Base-by-base conservation (phyloP, 2,797 vertebrate species). In the Takifugu rubripes region DNA sequence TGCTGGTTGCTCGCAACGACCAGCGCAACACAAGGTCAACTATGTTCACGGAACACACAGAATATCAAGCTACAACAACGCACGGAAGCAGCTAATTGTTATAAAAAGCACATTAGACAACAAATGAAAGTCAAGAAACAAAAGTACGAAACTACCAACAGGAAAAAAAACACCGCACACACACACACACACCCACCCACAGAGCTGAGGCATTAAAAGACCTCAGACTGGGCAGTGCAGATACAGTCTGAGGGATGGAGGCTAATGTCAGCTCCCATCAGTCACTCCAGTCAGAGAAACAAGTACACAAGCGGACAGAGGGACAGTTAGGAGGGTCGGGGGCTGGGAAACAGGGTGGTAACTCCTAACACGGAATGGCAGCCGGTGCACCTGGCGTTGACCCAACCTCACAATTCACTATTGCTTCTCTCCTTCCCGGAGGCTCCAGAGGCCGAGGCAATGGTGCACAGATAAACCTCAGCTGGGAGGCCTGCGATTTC, bases 301-400 rank as follows among this genome's bases (percentile, higher is more conserved):
- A 64, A 71, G 79, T 74, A 84, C 74, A 65, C 54, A 43, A 77
- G 70, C 75, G 71, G 76, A 85, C 79, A 77, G 75, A 78, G 69
- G 79, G 75, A 75, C 61, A 76, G 66, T 74, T 56, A 56, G 78
- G 56, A 59, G 64, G 69, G 79, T 67, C 59, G 54, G 59, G 52
- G 62, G 71, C 48, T 29, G 25, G 24, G 56, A 62, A 54, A 25
- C 72, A 52, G 64, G 66, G 52, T 66, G 68, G 78, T 83, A 74
- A 82, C 71, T 86, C 73, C 73, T 88, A 86, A 89, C 71, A 5
- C 66, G 76, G 56, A 81, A 70, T 83, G 86, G 84, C 87, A 89
- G 82, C 72, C 76, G 81, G 74, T 77, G 78, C 78, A 89, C 87
- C 86, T 89, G 89, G 86, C 85, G 83, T 78, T 86, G 77, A 86